A percentile compares a stretch with the other conserved stretches of the same genome.
Evolutionary conservation across 2,797 vertebrate genomes (phyloP).

Genomic region (Aphelocoma californica): DNA sequence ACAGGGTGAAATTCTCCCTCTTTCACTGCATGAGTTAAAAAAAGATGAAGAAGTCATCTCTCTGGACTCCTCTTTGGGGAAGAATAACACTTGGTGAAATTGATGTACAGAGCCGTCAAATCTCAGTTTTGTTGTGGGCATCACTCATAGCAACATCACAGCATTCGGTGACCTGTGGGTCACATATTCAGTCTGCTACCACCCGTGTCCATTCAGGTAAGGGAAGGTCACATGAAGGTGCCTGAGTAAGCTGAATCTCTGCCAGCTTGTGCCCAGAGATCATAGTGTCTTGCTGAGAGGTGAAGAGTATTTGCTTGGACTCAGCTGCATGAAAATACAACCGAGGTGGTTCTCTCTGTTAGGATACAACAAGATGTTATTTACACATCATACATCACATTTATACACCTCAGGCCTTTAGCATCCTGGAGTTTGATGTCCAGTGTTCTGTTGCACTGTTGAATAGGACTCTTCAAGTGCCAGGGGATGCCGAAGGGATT

Average conservation of each 20-base stretch:
- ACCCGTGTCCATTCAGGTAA: not conserved
- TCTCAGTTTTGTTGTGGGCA: not conserved
- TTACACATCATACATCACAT: not conserved
- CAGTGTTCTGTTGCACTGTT: not conserved
- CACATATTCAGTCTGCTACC: not conserved
- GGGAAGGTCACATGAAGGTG: not conserved
- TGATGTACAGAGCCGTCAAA: not conserved
- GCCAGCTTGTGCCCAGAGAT: not conserved
- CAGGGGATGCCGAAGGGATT: not conserved
- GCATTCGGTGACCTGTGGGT: not conserved
- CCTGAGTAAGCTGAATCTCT: not conserved
- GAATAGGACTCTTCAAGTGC: not conserved
- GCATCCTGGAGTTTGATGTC: not conserved
- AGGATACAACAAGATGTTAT: not conserved
- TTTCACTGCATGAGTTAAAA: not conserved
- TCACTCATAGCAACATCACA: not conserved
- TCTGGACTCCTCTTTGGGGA: not conserved
- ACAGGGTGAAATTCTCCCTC: not conserved
- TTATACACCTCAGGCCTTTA: not conserved
- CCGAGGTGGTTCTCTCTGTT: not conserved
- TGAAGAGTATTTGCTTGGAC: not conserved
- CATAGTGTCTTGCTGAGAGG: not conserved
- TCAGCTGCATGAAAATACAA: not conserved
- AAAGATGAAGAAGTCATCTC: not conserved
- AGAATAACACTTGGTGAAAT: not conserved